phyloP scores from a whole-genome alignment of 1,140 invertebrate species.

The Ganaspis sp. region DNA sequence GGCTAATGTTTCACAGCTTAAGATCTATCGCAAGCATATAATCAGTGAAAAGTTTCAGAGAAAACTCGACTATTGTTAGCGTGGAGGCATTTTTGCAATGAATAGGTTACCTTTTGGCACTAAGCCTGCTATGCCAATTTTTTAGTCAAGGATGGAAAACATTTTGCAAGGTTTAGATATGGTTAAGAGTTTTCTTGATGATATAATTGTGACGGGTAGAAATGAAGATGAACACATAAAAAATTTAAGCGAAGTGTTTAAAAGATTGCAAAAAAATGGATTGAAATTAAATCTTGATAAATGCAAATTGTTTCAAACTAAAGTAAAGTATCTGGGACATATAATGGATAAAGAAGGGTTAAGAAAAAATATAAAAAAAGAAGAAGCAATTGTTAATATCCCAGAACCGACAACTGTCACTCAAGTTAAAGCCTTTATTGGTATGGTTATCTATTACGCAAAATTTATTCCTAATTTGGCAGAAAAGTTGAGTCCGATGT shows the following conservation, averaged over 20 bases:
- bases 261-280: conserved; percentile 35
- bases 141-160: conserved; percentile 38
- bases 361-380: conserved; percentile 55
- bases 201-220: conserved; percentile 34
- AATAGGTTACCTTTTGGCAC: conserved; percentile 38
- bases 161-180: conserved; percentile 24
- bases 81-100: conserved; percentile 35
- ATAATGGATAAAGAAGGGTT: conserved; percentile 54
- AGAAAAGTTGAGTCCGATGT: conserved; percentile 56
- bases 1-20: conserved; percentile 35
- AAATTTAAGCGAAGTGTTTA: conserved; percentile 43
- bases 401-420: conserved; percentile 58
- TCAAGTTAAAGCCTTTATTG: conserved; percentile 64
- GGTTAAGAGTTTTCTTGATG: conserved; percentile 30
- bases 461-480: conserved; percentile 60
- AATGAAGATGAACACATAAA: conserved; percentile 34
- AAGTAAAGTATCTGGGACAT: conserved; percentile 54
- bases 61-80: too few relatives aligned
- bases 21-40: conserved; percentile 33
- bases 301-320: conserved; percentile 36
- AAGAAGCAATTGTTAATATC: conserved; percentile 65
- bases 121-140: conserved; percentile 29
- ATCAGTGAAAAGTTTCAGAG: conserved; percentile 24
- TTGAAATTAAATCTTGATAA: conserved; percentile 38
- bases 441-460: conserved; percentile 70